A percentile compares a stretch with the other conserved stretches of the same genome.
Conservation (phyloP, 2,113 vertebrate genomes). For the Pluvianellus socialis region DNA sequence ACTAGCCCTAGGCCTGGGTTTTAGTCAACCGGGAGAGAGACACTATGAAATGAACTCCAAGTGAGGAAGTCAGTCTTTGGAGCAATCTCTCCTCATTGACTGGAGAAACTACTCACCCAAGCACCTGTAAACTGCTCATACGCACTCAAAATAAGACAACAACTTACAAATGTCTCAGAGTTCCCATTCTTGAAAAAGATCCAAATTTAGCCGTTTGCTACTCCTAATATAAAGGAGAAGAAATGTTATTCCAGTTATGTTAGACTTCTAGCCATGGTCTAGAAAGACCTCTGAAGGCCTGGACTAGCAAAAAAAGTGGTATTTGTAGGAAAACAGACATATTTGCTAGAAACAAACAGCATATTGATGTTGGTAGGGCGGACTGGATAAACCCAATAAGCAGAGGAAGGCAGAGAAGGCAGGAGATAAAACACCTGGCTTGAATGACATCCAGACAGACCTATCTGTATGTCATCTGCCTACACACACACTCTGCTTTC, state of each 20-base stretch:
- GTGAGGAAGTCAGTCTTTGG: neutral
- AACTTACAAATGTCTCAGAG: neutral
- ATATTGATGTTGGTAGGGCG: neutral
- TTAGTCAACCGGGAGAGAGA: neutral
- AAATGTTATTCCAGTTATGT: neutral
- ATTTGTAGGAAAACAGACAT: neutral
- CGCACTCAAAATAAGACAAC: neutral
- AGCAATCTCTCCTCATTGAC: neutral
- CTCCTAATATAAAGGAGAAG: neutral
- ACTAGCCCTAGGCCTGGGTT: neutral
- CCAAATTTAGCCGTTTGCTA: neutral
- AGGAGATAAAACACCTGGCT: neutral
- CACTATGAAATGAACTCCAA: neutral
- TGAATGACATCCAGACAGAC: neutral
- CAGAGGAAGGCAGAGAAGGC: neutral
- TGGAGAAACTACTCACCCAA: neutral
- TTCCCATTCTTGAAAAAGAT: neutral
- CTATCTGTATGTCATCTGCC: neutral
- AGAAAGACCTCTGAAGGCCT: neutral
- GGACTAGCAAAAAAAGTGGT: neutral
- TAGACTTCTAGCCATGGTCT: neutral
- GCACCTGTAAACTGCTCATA: neutral
- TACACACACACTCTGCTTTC: neutral
- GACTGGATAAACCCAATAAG: neutral
- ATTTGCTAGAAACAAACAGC: neutral